Conservation (phyloP, 2,113 vertebrate genomes). For the Pandion haliaetus region DNA sequence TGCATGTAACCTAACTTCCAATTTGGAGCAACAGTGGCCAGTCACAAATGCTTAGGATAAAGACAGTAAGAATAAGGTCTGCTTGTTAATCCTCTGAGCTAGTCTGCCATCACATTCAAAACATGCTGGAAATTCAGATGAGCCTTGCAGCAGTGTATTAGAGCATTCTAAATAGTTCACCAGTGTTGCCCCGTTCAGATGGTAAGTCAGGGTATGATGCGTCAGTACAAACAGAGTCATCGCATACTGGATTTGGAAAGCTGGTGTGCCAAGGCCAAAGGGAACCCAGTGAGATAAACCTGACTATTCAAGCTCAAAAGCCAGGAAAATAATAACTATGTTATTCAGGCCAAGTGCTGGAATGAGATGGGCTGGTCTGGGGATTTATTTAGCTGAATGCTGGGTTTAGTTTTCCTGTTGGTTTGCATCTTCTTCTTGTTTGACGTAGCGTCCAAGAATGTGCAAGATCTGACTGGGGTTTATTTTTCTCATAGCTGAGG, state of each 20-base stretch:
- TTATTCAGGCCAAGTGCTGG: background rate
- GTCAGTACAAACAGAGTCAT: slow-evolving; percentile 57
- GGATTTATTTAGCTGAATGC: background rate
- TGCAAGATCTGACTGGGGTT: background rate
- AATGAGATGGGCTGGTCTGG: background rate
- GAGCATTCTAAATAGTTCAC: background rate
- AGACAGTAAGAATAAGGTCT: background rate
- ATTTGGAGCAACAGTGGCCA: background rate
- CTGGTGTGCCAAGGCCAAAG: slow-evolving; percentile 8
- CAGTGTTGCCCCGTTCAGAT: background rate
- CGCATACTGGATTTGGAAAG: slow-evolving; percentile 37
- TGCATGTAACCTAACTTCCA: background rate
- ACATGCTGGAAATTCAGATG: slow-evolving; percentile 16
- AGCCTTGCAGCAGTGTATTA: background rate
- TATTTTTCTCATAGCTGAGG: background rate
- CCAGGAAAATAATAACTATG: background rate
- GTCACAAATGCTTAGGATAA: background rate
- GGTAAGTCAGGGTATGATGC: background rate
- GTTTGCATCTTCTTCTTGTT: background rate
- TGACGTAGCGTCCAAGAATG: background rate
- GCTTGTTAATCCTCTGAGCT: background rate
- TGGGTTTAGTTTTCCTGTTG: background rate
- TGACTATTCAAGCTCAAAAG: background rate
- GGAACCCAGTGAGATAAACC: background rate
- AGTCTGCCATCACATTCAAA: background rate